Evolutionary conservation across 2,113 vertebrate species (phyloP), one percentile per base, ranked within the genome.

Genomic region (Blennius ocellaris): DNA sequence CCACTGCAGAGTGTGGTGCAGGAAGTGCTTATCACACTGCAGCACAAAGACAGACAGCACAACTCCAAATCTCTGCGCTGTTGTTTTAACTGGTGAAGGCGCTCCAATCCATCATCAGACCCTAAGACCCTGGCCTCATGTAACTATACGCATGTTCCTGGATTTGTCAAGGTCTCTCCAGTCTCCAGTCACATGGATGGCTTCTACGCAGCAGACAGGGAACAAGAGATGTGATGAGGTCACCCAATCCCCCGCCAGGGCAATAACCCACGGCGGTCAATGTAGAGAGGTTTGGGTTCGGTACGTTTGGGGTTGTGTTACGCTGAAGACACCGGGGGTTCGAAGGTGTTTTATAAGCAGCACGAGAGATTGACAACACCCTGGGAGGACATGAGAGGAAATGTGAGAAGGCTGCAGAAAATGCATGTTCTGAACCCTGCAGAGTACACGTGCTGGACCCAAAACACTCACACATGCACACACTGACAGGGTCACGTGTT

Each of bases 81-180:
- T 14, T 53, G 54, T 45, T 56, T 56, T 41, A 16, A 56, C 40
- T 51, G 11, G 3, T 39, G 11, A 47, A 47, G 45, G 6, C 16
- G 45, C 30, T 17, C 6, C 36, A 37, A 40, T 57, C n/a, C 40
- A 17, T 44, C 44, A 57, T 51, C 14, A n/a, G 48, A 57, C 38
- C 17, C 51, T 51, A 11, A 8, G 16, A 40, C 21, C 17, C 6
- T 52, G 1, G 5, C 44, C 63, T 70, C 71, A n/a, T 15, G 21
- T 55, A 67, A 70, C 37, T 55, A 36, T n/a, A 39, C 45, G 55
- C 43, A 64, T 72, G 41, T 51, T 59, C 50, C 15, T 44, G 5
- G 12, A 85, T 83, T 73, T 6, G 55, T 81, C 63, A 62, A 11
- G 57, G 59, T 79, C 38, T 12, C 8, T 50, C 14, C 6, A 57